These are phyloP conservation scores for Gorsachius goisagi DNA, from an alignment of 2,113 vertebrate species.

Conservation along the genomic window DNA sequence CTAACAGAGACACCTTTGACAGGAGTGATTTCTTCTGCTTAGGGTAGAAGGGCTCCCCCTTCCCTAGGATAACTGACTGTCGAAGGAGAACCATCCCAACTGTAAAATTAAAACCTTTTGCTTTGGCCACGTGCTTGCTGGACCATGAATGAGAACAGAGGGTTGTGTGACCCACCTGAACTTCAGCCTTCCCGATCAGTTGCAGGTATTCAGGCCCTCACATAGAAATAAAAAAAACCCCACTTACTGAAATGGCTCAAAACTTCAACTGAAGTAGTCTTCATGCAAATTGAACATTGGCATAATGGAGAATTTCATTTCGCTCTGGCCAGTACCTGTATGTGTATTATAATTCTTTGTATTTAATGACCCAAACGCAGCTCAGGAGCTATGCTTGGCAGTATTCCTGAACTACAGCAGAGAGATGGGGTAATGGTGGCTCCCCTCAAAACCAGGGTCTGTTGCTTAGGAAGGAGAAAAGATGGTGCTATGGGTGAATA, in stretches of 20 bases:
- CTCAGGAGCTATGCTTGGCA: background rate
- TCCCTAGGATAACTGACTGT: background rate
- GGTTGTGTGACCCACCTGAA: background rate
- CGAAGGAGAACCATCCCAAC: background rate
- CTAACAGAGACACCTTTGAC: background rate
- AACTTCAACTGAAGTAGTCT: background rate
- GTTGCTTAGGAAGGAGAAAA: background rate
- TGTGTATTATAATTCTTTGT: background rate
- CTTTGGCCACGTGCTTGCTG: rapidly evolving
- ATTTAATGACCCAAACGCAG: background rate
- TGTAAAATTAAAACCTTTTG: background rate
- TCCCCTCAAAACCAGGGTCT: background rate
- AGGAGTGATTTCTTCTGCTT: background rate
- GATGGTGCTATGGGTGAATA: background rate
- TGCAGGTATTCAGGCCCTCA: background rate
- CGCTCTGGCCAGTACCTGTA: background rate
- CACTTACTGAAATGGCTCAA: background rate
- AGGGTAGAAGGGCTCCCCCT: background rate
- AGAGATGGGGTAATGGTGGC: background rate
- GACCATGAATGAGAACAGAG: background rate
- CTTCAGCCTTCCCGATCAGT: background rate
- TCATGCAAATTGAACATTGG: background rate
- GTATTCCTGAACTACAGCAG: background rate
- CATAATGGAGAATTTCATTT: background rate
- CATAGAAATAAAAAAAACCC: background rate